Evolutionary conservation across 2,888 invertebrate genomes (phyloP).

Genomic region (Helleia helle): DNA sequence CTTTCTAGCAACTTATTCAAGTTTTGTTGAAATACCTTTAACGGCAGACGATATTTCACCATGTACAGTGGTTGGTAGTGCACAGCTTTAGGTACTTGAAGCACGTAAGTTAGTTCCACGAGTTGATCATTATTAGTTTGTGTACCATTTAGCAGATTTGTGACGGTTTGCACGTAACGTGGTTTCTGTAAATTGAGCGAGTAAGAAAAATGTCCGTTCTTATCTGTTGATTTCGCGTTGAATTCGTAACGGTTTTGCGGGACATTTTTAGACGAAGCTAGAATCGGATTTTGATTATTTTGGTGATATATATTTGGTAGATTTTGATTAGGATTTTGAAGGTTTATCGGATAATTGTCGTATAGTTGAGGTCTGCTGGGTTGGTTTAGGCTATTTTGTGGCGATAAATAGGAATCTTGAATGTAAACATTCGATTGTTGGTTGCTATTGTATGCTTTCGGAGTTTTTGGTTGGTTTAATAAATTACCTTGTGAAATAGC

Average conservation of each 20-base stretch:
- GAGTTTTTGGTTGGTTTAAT: too few species aligned
- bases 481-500: too few species aligned
- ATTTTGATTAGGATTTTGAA: not conserved
- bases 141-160: not conserved
- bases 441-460: too few species aligned
- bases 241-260: not conserved
- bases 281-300: too few species aligned
- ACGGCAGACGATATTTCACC: slow-evolving; percentile 3
- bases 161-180: too few species aligned
- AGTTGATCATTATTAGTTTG: not conserved
- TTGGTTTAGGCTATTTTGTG: too few species aligned
- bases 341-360: not conserved
- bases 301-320: not conserved
- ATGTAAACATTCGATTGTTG: too few species aligned
- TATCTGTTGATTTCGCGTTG: not conserved
- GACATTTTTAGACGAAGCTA: too few species aligned
- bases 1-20: not conserved
- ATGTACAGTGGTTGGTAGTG: not conserved
- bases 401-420: too few species aligned
- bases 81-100: slow-evolving; percentile 25
- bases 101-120: slow-evolving; percentile 19
- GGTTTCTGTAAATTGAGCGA: too few species aligned
- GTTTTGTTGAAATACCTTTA: not conserved
- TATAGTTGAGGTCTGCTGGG: not conserved
- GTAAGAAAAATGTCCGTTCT: too few species aligned